phyloP scores from a whole-genome alignment of 2,888 invertebrate genomes.

The Lochmaea crataegi region DNA sequence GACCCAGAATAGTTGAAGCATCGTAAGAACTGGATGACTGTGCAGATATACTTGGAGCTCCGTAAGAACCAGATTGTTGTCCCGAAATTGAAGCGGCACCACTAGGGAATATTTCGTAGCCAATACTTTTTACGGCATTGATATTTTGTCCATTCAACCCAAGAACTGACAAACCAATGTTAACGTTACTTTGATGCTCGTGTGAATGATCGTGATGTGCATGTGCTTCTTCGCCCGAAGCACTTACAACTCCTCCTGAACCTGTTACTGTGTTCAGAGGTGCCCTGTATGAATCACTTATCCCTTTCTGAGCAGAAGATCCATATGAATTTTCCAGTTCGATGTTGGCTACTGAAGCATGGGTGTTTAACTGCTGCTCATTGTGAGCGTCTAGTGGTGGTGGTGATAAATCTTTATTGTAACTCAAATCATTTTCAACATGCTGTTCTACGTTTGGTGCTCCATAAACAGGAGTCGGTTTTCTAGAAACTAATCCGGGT shows the following conservation, averaged over 20 bases:
- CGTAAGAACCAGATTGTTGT: slow-evolving; percentile 54
- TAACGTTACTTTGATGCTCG: slow-evolving; percentile 47
- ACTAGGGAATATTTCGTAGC: slow-evolving; percentile 61
- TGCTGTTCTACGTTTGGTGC: slow-evolving; percentile 53
- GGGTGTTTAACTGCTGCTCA: slow-evolving; percentile 43
- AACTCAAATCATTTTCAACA: slow-evolving; percentile 47
- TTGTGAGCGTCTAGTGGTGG: slow-evolving; percentile 53
- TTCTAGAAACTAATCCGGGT: slow-evolving; percentile 71
- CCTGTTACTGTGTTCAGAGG: slow-evolving; percentile 65
- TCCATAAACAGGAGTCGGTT: slow-evolving; percentile 57
- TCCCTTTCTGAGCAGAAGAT: slow-evolving; percentile 45
- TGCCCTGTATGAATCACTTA: slow-evolving; percentile 69
- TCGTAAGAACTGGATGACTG: slow-evolving; percentile 44
- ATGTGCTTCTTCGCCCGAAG: slow-evolving; percentile 58
- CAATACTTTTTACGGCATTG: slow-evolving; percentile 65
- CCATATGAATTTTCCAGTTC: slow-evolving; percentile 45
- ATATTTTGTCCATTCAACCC: slow-evolving; percentile 48
- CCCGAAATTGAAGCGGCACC: slow-evolving; percentile 36
- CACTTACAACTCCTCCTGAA: slow-evolving; percentile 60
- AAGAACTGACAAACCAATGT: slow-evolving; percentile 22
- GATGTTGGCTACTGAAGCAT: slow-evolving; percentile 41
- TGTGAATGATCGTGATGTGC: slow-evolving; percentile 56
- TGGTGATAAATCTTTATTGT: slow-evolving; percentile 57
- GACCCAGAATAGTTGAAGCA: background rate
- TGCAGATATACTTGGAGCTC: slow-evolving; percentile 56